Conservation (phyloP, 2,888 invertebrate species). For the Tachina lurida region DNA sequence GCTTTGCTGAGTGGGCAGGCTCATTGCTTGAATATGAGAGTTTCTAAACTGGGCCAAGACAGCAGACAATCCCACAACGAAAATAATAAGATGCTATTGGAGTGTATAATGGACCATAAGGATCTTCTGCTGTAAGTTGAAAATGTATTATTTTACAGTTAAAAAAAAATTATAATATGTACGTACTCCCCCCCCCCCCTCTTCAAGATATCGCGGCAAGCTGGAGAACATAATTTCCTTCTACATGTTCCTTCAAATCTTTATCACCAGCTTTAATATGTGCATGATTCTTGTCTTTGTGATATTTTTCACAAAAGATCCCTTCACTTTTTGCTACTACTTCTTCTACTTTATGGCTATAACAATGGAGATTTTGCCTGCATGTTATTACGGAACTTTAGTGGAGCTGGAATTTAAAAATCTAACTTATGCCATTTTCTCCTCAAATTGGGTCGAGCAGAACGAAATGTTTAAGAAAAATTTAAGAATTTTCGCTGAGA, state of each 20-base stretch:
- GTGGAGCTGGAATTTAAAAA: conserved; percentile 66
- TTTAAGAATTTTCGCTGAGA: conserved; percentile 58
- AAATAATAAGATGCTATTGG: conserved; percentile 46
- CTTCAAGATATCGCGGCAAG: conserved; percentile 49
- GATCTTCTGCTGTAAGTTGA: conserved; percentile 67
- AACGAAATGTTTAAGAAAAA: conserved; percentile 57
- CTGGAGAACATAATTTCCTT: conserved; percentile 56
- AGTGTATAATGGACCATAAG: conserved; percentile 71
- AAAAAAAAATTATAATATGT: too few species aligned
- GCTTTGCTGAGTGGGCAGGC: conserved; percentile 70
- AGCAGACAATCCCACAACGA: neutral
- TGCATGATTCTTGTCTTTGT: conserved; percentile 45
- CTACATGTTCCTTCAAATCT: too few species aligned
- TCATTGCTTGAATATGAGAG: conserved; percentile 60
- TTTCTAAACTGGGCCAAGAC: conserved; percentile 66
- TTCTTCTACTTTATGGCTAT: conserved; percentile 54
- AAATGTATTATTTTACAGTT: too few species aligned
- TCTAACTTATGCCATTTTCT: conserved; percentile 64
- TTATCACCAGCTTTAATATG: too few species aligned
- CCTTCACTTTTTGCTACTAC: conserved; percentile 57
- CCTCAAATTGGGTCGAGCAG: conserved; percentile 68
- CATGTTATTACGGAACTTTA: conserved; percentile 67
- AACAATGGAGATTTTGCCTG: conserved; percentile 62
- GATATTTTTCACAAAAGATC: conserved; percentile 59
- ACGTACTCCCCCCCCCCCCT: too few species aligned